These are phyloP conservation scores for Felis catus DNA, from an alignment of 2,113 vertebrate species.

Conservation along the genomic window F.catus_Fca126_mat1.0 CM031413.1:86479501-86480000, in stretches of 20 bases:
- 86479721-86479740: fast-evolving
- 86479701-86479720: too few species aligned
- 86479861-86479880: background rate
- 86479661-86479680: background rate
- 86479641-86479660: background rate
- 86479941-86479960: background rate
- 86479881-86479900: background rate
- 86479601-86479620: background rate
- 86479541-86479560: background rate
- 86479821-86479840: background rate
- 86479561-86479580: background rate
- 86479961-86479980: background rate
- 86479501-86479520: background rate
- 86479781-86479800: too few species aligned
- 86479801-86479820: background rate
- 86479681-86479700: background rate
- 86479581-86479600: background rate
- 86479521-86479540: background rate
- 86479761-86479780: background rate
- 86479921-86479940: background rate
- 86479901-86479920: background rate
- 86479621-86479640: background rate
- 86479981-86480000: background rate
- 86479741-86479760: background rate
- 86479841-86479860: background rate